These are phyloP conservation scores for Oncorhynchus nerka DNA, from an alignment of 2,113 vertebrate species.

Conservation along the genomic window DNA sequence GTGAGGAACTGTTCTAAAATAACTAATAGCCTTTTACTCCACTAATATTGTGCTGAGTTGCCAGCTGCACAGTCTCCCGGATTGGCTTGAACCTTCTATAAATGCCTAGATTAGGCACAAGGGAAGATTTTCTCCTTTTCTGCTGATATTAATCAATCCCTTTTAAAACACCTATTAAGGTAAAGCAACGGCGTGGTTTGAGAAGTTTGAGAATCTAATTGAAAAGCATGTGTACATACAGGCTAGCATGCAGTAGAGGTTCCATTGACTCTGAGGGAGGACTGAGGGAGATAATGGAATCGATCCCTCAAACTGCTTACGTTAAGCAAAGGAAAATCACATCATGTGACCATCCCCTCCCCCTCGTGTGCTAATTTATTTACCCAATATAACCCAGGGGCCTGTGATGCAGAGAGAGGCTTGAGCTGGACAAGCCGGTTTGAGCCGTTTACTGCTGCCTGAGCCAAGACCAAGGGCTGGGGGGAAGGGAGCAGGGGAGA, in stretches of 20 bases:
- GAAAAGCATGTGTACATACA: conserved; percentile 58
- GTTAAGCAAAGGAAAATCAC: conserved; percentile 51
- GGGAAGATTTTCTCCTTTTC: conserved; percentile 6
- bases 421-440: conserved; percentile 45
- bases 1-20: conserved; percentile 10
- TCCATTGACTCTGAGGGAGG: conserved; percentile 60
- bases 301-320: conserved; percentile 61
- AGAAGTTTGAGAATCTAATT: background rate
- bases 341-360: conserved; percentile 63
- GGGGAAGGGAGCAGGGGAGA: background rate
- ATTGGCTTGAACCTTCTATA: background rate
- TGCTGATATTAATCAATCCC: conserved; percentile 3
- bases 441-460: conserved; percentile 37
- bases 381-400: conserved; percentile 52
- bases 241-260: conserved; percentile 32
- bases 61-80: background rate
- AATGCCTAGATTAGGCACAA: background rate
- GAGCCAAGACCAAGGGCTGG: conserved; percentile 9
- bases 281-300: conserved; percentile 53
- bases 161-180: conserved; percentile 18
- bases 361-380: conserved; percentile 64
- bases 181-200: conserved; percentile 14
- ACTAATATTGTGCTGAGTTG: conserved; percentile 5
- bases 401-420: conserved; percentile 11
- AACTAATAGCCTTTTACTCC: conserved; percentile 20